Base-by-base conservation (phyloP, 2,113 vertebrate genomes). In the Anarhynchus alexandrinus region DNA sequence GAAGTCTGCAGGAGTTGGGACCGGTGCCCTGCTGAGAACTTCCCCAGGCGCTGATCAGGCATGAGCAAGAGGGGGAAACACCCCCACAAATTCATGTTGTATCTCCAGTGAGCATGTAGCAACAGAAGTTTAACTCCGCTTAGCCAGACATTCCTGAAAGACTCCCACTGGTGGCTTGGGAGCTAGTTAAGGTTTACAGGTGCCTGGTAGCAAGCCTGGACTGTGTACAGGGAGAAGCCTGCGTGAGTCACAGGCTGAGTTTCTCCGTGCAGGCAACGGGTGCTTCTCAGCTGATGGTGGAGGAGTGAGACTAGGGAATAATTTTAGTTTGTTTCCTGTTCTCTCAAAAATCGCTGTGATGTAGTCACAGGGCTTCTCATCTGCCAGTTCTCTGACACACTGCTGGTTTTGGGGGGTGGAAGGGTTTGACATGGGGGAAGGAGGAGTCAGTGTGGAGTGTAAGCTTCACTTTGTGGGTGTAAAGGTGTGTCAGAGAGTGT, bases 231-330 rank as follows among this genome's bases (percentile, higher is more conserved):
- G 27, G 62, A 74, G 42, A 62, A 45, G 71, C 13, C 51, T 47
- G 18, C 1, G 1, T 38, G 66, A 87, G 66, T 58, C 67, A 32
- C 14, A 27, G 32, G 8, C 52, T 72, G 86, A 59, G 43, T 49
- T 79, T 43, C 38, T 86, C n/a, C 0, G 0, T 71, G 42, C n/a
- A 80, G 61, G 47, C 45, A 66, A 7, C 1, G 2, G 40, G 7
- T 76, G 47, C 47, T 59, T n/a, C 71, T 76, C 49, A 88, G 62
- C 19, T 80, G 47, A 10, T 47, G 47, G n/a, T 65, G 30, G n/a
- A 49, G 36, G 27, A 62, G 21, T 54, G 67, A 83, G 52, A 59
- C 29, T 70, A 22, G 17, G 66, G 10, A 77, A 58, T 40, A 25
- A 51, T 38, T 83, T 64, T 49, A 54, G 25, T 88, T 86, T 81